Conservation (phyloP, 2,797 vertebrate species). For the Nothura maculosa region DNA sequence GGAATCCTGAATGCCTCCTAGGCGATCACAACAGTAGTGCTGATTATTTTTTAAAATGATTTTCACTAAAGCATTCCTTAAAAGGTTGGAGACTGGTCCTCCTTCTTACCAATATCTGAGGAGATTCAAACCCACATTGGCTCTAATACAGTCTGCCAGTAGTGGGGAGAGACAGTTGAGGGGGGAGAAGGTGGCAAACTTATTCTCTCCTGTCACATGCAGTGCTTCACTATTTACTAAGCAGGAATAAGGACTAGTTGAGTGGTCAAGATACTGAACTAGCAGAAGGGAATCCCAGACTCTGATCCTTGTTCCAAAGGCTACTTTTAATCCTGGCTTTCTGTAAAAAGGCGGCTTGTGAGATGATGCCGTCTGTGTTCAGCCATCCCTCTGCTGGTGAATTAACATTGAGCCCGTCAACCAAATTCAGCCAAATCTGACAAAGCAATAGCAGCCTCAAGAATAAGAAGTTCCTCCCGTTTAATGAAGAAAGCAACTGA, state of each 20-base stretch:
- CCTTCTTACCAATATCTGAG: not conserved
- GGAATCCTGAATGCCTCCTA: not conserved
- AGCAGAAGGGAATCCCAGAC: not conserved
- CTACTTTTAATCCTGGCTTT: not conserved
- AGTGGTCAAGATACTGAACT: not conserved
- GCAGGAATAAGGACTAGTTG: not conserved
- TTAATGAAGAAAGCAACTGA: not conserved
- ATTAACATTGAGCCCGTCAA: not conserved
- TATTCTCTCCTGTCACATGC: not conserved
- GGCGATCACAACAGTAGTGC: not conserved
- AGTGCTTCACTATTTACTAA: not conserved
- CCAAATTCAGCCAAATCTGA: not conserved
- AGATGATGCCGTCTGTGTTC: not conserved
- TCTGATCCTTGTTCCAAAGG: not conserved
- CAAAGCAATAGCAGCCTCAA: not conserved
- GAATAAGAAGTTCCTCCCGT: not conserved
- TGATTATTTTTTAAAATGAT: not conserved
- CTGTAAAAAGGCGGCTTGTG: not conserved
- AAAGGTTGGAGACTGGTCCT: not conserved
- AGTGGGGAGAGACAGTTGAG: not conserved
- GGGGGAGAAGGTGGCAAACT: not conserved
- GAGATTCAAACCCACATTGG: not conserved
- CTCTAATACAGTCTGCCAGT: not conserved
- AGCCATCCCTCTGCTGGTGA: not conserved
- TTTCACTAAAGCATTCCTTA: slow-evolving; percentile 1